Conservation (phyloP, 2,888 invertebrate species). For the Polylopha cassiicola region DNA sequence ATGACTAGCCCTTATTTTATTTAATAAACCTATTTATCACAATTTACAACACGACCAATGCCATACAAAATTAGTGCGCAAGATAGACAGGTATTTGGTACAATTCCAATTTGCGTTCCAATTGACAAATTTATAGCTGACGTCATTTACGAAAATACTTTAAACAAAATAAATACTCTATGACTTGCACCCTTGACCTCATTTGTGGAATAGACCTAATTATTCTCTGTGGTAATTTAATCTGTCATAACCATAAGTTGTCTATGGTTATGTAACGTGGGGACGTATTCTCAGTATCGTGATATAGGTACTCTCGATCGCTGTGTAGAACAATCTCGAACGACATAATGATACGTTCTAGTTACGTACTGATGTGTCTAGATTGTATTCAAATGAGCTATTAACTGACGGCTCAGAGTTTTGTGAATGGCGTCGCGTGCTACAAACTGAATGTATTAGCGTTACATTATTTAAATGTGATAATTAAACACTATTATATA, state of each 20-base stretch:
- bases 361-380: constrained; percentile 30
- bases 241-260: constrained; percentile 47
- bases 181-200: constrained; percentile 40
- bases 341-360: constrained; percentile 29
- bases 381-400: constrained; percentile 64
- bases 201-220: constrained; percentile 35
- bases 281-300: constrained; percentile 1
- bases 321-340: constrained; percentile 25
- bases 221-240: constrained; percentile 42
- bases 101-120: constrained; percentile 13
- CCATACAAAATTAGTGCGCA: no score
- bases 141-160: constrained; percentile 7
- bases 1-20: no score
- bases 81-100: no score
- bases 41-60: no score
- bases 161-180: constrained; percentile 10
- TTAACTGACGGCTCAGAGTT: constrained; percentile 50
- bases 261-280: constrained; percentile 24
- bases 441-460: constrained; percentile 54
- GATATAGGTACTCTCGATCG: constrained; percentile 16
- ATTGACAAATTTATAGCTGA: constrained; percentile 17
- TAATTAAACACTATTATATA: constrained; percentile 56
- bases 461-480: constrained; percentile 60
- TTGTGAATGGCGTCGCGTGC: constrained; percentile 61
- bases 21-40: no score